Evolutionary conservation across 2,888 invertebrate species (phyloP), one percentile per base, ranked within the genome.

Genomic region (Uloborus plumipes): DNA sequence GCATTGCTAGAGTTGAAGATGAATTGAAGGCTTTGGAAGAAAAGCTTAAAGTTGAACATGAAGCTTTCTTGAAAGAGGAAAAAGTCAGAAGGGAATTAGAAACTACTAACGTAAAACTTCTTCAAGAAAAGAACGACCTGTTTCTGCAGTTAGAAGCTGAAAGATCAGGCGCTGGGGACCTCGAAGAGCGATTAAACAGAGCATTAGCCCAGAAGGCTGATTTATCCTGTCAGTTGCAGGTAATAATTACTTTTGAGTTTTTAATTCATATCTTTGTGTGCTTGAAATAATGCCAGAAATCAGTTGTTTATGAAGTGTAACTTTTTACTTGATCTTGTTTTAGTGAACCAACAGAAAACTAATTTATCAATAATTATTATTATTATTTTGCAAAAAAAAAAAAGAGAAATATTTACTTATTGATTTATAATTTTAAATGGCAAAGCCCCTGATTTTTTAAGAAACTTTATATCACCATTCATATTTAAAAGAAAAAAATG

Each of bases 11-110:
- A 89, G 93, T 98, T 92, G 99, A 99, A 92, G 99, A 99, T 92
- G 98, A 99, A 92, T 94, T 99, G 91, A 97, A 97, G 91, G 97
- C 95, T 92, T 92, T 97, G 90, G 97, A 98, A 91, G 99, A 99
- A 92, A 97, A 97, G 91, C 95, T 98, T 86, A 93, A 93, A 89
- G 97, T 96, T 91, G 95, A 95, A 87, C 95, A 97, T 91, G 98
- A 97, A 89, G 95, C 95, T 87, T 94, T 96, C 89, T 96, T 95
- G 89, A 95, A 94, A 91, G 96, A 97, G 90, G 96, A 97, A 91
- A 98, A 99, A 89, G 93, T 95, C 88, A 95, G 98, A 91, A 98
- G 98, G 91, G 98, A 99, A 89, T 92, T 98, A 88, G 99, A 99
- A 91, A 94, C 92, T 80, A 93, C 97, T 89, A 98, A 98, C 90